Evolutionary conservation across 2,797 vertebrate species (phyloP).

Genomic region (Galaxias olidus): DNA sequence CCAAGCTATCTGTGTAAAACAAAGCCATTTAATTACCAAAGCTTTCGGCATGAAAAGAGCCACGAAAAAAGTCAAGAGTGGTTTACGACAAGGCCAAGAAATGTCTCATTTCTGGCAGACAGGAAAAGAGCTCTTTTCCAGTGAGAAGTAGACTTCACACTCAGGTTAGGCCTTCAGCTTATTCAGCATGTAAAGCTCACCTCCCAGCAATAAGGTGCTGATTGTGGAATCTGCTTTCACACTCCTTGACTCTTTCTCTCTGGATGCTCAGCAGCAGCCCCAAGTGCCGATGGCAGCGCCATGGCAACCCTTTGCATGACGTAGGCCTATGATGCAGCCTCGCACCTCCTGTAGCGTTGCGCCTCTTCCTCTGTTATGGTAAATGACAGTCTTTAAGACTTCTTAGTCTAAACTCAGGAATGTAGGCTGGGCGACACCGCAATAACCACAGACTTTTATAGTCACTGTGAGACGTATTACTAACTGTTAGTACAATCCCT

Average conservation of each 20-base stretch:
- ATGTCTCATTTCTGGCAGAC: background rate
- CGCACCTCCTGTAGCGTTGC: slow-evolving; percentile 6
- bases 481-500: too few relatives aligned
- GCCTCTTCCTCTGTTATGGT: slow-evolving; percentile 12
- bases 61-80: background rate
- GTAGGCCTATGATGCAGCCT: slow-evolving; percentile 32
- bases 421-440: background rate
- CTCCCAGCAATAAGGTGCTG: background rate
- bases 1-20: background rate
- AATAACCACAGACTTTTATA: background rate
- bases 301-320: slow-evolving; percentile 44
- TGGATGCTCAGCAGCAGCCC: slow-evolving; percentile 20
- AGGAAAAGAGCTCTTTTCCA: background rate
- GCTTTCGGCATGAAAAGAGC: background rate
- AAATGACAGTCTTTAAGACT: slow-evolving; percentile 9
- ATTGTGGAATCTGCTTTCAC: background rate
- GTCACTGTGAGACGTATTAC: too few relatives aligned
- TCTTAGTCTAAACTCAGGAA: background rate
- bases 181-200: slow-evolving; percentile 1
- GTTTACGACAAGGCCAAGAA: background rate
- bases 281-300: slow-evolving; percentile 33
- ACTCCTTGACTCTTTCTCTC: slow-evolving; percentile 23
- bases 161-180: background rate
- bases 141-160: background rate
- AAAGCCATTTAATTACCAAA: background rate